A percentile compares a stretch with the other conserved stretches of the same genome.
These are phyloP conservation scores for Odontomyia ornata DNA, from an alignment of 2,888 invertebrate genomes.

Conservation along the genomic window DNA sequence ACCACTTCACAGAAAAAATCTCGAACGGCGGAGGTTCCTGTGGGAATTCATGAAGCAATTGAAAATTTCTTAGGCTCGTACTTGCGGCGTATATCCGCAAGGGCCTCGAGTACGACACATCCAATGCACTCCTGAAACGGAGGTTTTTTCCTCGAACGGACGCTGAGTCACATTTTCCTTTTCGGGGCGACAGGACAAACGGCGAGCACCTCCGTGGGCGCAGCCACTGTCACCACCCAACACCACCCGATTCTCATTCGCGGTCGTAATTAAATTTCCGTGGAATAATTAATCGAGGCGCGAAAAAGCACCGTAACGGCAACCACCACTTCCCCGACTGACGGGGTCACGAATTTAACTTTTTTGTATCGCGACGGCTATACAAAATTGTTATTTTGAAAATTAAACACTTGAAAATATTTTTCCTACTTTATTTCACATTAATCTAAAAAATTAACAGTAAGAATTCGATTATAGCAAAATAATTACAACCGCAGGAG, in stretches of 20 bases:
- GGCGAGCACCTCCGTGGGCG: constrained; percentile 2
- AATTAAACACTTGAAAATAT: too few relatives aligned
- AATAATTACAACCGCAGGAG: too few relatives aligned
- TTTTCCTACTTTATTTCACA: too few relatives aligned
- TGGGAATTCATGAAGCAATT: neutral
- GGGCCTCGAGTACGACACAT: neutral
- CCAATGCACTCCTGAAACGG: neutral
- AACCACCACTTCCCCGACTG: constrained; percentile 7
- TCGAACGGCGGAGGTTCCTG: neutral
- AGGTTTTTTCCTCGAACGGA: constrained; percentile 9
- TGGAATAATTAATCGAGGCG: neutral
- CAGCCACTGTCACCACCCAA: constrained; percentile 19
- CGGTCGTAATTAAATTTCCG: neutral
- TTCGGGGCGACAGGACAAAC: constrained; percentile 5
- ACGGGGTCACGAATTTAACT: too few relatives aligned
- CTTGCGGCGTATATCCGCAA: neutral
- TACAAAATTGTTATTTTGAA: too few relatives aligned
- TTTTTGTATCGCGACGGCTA: too few relatives aligned
- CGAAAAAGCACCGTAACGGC: neutral
- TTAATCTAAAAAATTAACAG: too few relatives aligned
- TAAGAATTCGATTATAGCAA: too few relatives aligned
- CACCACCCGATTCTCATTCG: neutral
- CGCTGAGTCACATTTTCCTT: constrained; percentile 20
- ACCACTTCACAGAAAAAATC: constrained; percentile 18
- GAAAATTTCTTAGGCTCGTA: neutral